Conservation (phyloP, 2,113 vertebrate genomes). For the Tachysurus fulvidraco region DNA sequence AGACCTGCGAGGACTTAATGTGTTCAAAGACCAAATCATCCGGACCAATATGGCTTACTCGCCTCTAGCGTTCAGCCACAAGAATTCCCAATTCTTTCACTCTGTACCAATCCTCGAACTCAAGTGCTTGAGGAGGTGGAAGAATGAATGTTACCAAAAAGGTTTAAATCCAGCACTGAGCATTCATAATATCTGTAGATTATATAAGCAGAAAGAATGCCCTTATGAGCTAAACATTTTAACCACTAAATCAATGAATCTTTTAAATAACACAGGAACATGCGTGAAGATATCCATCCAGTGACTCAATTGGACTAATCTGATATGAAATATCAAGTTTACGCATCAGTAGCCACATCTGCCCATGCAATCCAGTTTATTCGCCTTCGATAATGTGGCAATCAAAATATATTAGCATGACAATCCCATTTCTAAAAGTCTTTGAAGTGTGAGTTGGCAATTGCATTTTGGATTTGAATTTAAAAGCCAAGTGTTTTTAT, state of each 20-base stretch:
- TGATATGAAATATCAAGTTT: slow-evolving; percentile 77
- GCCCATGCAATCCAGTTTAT: slow-evolving; percentile 77
- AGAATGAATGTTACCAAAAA: slow-evolving; percentile 16
- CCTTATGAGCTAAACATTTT: neutral
- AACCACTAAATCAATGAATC: slow-evolving; percentile 27
- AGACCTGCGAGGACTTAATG: neutral
- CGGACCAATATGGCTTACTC: neutral
- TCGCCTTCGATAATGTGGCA: slow-evolving; percentile 76
- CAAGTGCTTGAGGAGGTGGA: neutral
- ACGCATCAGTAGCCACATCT: slow-evolving; percentile 69
- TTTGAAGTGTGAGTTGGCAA: slow-evolving; percentile 65
- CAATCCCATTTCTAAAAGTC: slow-evolving; percentile 78
- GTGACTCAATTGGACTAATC: slow-evolving; percentile 72
- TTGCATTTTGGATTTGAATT: slow-evolving; percentile 63
- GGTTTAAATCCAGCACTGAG: neutral
- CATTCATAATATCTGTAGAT: neutral
- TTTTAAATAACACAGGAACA: slow-evolving; percentile 53
- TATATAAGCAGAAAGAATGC: neutral
- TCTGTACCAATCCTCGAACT: neutral
- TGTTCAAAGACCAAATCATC: slow-evolving; percentile 1
- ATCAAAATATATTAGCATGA: slow-evolving; percentile 83
- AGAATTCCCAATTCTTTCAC: neutral
- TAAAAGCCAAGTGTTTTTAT: neutral
- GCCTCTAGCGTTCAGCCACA: neutral
- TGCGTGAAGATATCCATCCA: slow-evolving; percentile 62